These are phyloP conservation scores for Rhizoglyphus robini DNA, from an alignment of 1,140 invertebrate species.

Conservation along the genomic window DNA sequence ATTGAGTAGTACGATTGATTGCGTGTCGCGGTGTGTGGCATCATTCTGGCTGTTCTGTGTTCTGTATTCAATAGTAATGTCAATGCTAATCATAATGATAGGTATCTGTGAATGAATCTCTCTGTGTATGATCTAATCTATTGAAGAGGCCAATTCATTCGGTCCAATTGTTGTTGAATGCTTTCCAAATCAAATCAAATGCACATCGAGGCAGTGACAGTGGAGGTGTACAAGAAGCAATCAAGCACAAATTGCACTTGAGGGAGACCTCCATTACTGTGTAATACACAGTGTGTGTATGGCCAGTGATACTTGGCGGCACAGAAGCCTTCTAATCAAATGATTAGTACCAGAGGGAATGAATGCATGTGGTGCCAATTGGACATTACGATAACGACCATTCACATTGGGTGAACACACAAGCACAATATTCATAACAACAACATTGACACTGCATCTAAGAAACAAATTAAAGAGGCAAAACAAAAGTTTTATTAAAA, in stretches of 20 bases:
- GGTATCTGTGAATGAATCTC: too few species aligned
- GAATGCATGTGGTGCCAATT: not conserved
- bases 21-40: constrained; percentile 13
- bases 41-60: not conserved
- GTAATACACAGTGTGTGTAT: not conserved
- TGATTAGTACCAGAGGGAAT: not conserved
- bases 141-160: not conserved
- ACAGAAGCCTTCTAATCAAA: constrained; percentile 13
- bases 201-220: not conserved
- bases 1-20: constrained; percentile 13
- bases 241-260: not conserved
- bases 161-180: not conserved
- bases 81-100: not conserved
- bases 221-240: not conserved
- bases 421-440: too few species aligned
- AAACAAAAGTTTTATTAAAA: too few species aligned
- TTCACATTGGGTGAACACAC: too few species aligned
- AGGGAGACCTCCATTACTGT: not conserved
- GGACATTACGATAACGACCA: too few species aligned
- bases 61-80: not conserved
- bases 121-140: too few species aligned
- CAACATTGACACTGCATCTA: too few species aligned
- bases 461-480: too few species aligned
- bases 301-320: too few species aligned
- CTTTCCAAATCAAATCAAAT: not conserved